These are phyloP conservation scores for Cheiracanthium punctorium DNA, from an alignment of 2,888 invertebrate species.

Conservation along the genomic window DNA sequence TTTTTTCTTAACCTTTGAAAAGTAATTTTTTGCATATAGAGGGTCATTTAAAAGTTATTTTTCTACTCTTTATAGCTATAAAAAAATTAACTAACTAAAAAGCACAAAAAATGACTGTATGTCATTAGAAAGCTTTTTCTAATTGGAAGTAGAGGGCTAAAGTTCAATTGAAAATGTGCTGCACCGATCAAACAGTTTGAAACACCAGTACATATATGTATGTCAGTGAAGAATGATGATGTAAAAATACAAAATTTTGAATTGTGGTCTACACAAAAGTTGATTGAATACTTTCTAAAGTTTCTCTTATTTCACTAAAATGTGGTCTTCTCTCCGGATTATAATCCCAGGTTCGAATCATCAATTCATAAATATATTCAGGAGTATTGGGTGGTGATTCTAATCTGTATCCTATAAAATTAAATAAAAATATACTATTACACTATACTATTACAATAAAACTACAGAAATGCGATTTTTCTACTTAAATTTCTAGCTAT, in stretches of 20 bases:
- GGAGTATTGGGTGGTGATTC: conserved; percentile 92
- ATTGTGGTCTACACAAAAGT: conserved; percentile 23
- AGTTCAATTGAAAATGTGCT: neutral
- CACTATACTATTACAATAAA: no score
- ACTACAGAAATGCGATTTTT: no score
- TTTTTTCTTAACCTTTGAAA: no score
- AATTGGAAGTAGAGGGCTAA: neutral
- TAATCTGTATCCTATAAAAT: conserved; percentile 88
- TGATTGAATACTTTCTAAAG: conserved; percentile 64
- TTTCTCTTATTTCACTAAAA: conserved; percentile 85
- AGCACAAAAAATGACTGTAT: no score
- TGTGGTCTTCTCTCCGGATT: conserved; percentile 93
- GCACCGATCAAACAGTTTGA: neutral
- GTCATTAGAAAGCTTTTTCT: no score
- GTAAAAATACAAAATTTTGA: neutral
- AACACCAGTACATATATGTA: neutral
- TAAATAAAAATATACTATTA: no score
- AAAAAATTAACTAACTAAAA: no score
- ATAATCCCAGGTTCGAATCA: conserved; percentile 96
- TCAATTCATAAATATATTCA: conserved; percentile 90
- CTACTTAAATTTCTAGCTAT: no score
- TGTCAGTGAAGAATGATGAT: neutral
- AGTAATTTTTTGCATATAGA: no score
- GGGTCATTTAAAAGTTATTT: no score
- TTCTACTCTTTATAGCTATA: no score